Base-by-base conservation (phyloP, 2,888 invertebrate genomes). In the Drosophila basisetae region DNA sequence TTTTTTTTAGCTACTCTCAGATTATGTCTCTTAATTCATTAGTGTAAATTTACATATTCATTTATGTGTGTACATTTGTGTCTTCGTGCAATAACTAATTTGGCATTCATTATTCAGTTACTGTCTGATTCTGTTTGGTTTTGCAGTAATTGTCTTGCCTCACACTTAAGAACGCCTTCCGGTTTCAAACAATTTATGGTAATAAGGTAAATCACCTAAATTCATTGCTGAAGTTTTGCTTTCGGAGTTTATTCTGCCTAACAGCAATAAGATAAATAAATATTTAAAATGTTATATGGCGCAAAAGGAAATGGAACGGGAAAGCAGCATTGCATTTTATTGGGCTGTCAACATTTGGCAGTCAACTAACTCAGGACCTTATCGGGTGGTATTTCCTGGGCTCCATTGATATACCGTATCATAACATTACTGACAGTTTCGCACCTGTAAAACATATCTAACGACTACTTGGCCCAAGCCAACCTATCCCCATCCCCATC, bases 391-490 rank as follows among this genome's bases (percentile, higher is more conserved):
- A 41, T 55, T 64, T 56, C 67, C 68, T 43, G 28, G 30, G 33
- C 43, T 31, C 52, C 63, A 35, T 28, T 63, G 58, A 33, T 49
- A 37, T 50, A 66, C 28, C 49, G 49, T 66, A 59, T 65, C 77
- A 73, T 68, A 80, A 64, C 68, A 73, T 73, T 66, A 80, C 78
- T 76, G 80, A 76, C 78, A 78, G 72, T 80, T 78, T 78, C 77
- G 80, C 78, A 78, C 80, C 78, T 78, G 80, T 73, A 76, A 80
- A 76, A 73, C 78, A 78, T 69, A 73, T 72, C 73, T 60, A 78
- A 78, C 58, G 71, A 31, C 62, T 43, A 30, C 49, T 50, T 25
- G 33, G 18, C 31, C 33, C 33, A 28, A 10, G 3, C 59, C 22
- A 35, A 5, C 10, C 31, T 31, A 28, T 28, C 28, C 28, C 31